Evolutionary conservation across 2,888 invertebrate species (phyloP).

Genomic region (Hyposoter didymator): DNA sequence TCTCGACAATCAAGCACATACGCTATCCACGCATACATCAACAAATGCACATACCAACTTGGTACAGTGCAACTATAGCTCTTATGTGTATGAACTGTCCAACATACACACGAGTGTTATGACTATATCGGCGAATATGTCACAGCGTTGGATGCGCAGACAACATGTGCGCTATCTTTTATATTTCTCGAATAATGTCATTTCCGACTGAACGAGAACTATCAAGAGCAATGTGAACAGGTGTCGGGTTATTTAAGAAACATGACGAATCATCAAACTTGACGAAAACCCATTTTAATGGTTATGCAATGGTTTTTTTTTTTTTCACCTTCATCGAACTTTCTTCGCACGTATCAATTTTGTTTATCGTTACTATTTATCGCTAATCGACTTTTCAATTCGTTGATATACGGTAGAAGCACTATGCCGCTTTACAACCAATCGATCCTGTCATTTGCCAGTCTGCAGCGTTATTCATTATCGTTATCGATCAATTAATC

Average conservation of each 20-base stretch:
- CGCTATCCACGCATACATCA: constrained; percentile 4
- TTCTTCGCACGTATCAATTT: background rate
- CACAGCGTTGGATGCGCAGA: constrained; percentile 35
- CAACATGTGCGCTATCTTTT: constrained; percentile 20
- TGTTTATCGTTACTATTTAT: background rate
- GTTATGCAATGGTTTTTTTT: no score
- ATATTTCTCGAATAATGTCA: constrained; percentile 36
- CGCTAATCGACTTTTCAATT: background rate
- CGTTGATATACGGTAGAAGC: background rate
- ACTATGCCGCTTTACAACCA: constrained; percentile 29
- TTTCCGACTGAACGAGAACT: constrained; percentile 22
- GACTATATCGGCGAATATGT: constrained; percentile 26
- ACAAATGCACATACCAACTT: background rate
- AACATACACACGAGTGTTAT: background rate
- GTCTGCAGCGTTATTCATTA: constrained; percentile 47
- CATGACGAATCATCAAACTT: no score
- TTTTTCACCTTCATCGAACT: no score
- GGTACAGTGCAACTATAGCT: background rate
- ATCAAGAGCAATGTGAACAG: constrained; percentile 24
- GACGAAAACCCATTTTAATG: no score
- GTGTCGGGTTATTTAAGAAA: background rate
- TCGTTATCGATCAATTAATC: constrained; percentile 64
- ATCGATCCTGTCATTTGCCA: constrained; percentile 24
- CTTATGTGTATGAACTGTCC: background rate
- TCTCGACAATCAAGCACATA: constrained; percentile 35